phyloP scores from a whole-genome alignment of 1,140 invertebrate genomes.

The Drosophila tropicalis region DNA sequence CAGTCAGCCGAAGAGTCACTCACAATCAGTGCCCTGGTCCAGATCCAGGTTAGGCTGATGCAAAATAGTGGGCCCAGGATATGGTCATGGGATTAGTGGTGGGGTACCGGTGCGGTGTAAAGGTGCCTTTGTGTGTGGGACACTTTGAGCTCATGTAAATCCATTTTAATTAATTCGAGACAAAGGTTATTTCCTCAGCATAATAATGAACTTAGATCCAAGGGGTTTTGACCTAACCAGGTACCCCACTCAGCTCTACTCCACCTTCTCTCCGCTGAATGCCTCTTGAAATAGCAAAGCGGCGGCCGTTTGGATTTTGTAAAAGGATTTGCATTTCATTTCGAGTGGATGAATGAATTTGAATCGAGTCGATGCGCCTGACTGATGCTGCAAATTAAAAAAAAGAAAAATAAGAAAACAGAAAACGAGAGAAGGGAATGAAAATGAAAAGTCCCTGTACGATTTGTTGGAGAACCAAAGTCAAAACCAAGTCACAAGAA shows the following conservation, averaged over 20 bases:
- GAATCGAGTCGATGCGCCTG: constrained; percentile 28
- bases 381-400: constrained; percentile 35
- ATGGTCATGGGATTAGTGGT: constrained; percentile 21
- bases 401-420: constrained; percentile 9
- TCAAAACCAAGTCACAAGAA: constrained; percentile 51
- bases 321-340: constrained; percentile 78
- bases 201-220: constrained; percentile 66
- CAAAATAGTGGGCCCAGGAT: constrained; percentile 53
- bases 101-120: constrained; percentile 35
- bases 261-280: not conserved
- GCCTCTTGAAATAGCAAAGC: constrained; percentile 43
- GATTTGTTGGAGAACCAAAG: constrained; percentile 26
- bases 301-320: constrained; percentile 59
- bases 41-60: constrained; percentile 49
- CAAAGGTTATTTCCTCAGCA: constrained; percentile 77
- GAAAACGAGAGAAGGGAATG: not conserved
- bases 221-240: not conserved
- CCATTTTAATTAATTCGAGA: constrained; percentile 82
- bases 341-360: constrained; percentile 72
- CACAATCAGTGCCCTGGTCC: constrained; percentile 17
- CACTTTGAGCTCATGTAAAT: constrained; percentile 81
- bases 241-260: not conserved
- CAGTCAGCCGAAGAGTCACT: not conserved
- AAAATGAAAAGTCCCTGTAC: constrained; percentile 23
- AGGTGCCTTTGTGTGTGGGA: constrained; percentile 72